Conservation (phyloP, 1,140 invertebrate genomes). For the Planococcus citri region DNA sequence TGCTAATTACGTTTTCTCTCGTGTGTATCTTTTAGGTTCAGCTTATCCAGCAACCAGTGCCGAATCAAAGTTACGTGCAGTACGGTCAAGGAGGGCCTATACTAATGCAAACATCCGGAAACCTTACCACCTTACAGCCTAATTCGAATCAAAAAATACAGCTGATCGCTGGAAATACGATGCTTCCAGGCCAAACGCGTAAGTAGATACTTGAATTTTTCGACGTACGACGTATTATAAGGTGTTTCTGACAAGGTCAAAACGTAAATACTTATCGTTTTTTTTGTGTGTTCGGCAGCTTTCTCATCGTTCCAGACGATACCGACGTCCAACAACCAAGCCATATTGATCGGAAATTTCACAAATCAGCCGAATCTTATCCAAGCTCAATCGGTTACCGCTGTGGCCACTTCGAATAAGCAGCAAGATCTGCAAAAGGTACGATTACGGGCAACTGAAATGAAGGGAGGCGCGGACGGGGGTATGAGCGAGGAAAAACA, state of each 20-base stretch:
- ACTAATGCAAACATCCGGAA: not conserved
- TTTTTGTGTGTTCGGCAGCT: not conserved
- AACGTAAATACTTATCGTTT: not conserved
- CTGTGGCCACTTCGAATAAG: not conserved
- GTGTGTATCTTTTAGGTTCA: no score
- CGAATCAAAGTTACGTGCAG: not conserved
- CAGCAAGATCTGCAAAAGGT: constrained; percentile 4
- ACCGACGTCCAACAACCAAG: not conserved
- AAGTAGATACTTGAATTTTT: not conserved
- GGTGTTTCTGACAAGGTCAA: not conserved
- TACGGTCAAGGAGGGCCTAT: not conserved
- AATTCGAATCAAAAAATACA: not conserved
- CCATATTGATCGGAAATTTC: not conserved
- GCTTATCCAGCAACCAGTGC: not conserved
- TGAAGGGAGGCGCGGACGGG: no score
- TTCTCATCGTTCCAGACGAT: not conserved
- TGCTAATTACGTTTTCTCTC: no score
- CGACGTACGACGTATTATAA: not conserved
- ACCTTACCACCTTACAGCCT: not conserved
- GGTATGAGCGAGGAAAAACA: no score
- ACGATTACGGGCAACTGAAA: not conserved
- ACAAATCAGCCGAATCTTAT: not conserved
- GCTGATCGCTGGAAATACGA: not conserved
- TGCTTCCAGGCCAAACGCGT: not conserved
- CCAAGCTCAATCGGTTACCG: not conserved